Evolutionary conservation across 1,140 invertebrate genomes (phyloP).

Genomic region (Drosophila equinoxialis): DNA sequence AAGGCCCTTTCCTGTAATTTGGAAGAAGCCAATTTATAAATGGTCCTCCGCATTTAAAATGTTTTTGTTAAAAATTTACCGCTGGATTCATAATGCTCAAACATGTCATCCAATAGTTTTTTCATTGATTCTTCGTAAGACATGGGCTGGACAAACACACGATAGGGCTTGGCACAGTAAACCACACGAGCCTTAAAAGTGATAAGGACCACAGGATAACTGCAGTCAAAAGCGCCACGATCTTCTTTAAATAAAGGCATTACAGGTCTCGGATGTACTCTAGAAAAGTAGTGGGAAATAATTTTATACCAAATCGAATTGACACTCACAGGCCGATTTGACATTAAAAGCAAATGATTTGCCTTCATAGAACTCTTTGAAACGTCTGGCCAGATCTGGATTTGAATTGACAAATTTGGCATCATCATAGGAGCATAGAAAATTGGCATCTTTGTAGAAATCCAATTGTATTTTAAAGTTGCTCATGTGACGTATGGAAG

Average conservation of each 20-base stretch:
- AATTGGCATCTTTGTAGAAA: slow-evolving; percentile 58
- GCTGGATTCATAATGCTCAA: slow-evolving; percentile 85
- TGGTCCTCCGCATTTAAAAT: too few species aligned
- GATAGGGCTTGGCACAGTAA: slow-evolving; percentile 72
- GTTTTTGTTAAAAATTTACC: slow-evolving; percentile 41
- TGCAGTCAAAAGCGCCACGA: slow-evolving; percentile 58
- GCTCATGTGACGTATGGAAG: slow-evolving; percentile 68
- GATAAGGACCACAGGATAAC: slow-evolving; percentile 58
- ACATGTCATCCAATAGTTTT: slow-evolving; percentile 84
- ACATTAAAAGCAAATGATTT: slow-evolving; percentile 73
- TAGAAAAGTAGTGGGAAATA: slow-evolving; percentile 14
- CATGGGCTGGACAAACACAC: slow-evolving; percentile 86
- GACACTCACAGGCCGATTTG: slow-evolving; percentile 67
- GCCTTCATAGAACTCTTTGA: slow-evolving; percentile 75
- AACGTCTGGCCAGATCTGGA: slow-evolving; percentile 63
- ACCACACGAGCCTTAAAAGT: slow-evolving; percentile 61
- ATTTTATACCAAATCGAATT: not conserved
- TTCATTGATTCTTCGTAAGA: slow-evolving; percentile 75
- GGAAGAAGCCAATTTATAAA: not conserved
- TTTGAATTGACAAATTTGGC: slow-evolving; percentile 77
- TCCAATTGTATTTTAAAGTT: slow-evolving; percentile 76
- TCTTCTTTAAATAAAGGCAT: slow-evolving; percentile 75
- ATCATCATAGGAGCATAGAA: slow-evolving; percentile 76
- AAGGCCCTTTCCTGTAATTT: slow-evolving; percentile 45
- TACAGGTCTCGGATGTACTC: slow-evolving; percentile 69